phyloP scores from a whole-genome alignment of 2,888 invertebrate species.

The Athripsodes cinereus region DNA sequence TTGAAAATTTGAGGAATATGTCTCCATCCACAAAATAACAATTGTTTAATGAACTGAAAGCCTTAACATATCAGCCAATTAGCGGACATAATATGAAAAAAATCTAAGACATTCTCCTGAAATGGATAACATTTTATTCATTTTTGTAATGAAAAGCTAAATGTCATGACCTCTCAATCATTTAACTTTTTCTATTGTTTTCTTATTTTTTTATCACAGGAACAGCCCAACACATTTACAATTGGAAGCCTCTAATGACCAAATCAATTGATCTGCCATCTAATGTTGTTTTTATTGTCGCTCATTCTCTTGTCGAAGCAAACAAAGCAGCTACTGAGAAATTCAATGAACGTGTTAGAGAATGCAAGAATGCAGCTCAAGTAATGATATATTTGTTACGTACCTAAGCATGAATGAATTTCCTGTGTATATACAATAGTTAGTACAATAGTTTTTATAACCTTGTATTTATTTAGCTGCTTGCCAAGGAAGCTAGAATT shows the following conservation, averaged over 20 bases:
- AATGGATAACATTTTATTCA: too few species aligned
- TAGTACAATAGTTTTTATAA: too few species aligned
- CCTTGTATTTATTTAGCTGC: slow-evolving; percentile 6
- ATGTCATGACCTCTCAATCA: too few species aligned
- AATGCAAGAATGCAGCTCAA: slow-evolving; percentile 89
- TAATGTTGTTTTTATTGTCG: slow-evolving; percentile 85
- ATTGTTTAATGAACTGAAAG: too few species aligned
- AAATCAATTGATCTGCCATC: slow-evolving; percentile 73
- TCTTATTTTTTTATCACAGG: slow-evolving; percentile 45
- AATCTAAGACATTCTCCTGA: too few species aligned
- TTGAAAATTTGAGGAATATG: too few species aligned
- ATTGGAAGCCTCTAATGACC: slow-evolving; percentile 82
- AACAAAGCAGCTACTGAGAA: slow-evolving; percentile 93
- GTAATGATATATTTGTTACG: slow-evolving; percentile 37
- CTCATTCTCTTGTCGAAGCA: slow-evolving; percentile 80
- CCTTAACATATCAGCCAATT: too few species aligned
- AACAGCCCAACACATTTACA: slow-evolving; percentile 78
- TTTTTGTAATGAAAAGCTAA: too few species aligned
- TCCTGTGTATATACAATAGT: slow-evolving; percentile 33
- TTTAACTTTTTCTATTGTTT: too few species aligned
- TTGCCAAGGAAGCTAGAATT: slow-evolving; percentile 6
- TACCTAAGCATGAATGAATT: not conserved
- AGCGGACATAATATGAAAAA: too few species aligned
- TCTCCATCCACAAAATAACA: too few species aligned
- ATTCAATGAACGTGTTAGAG: slow-evolving; percentile 90